Evolutionary conservation across 2,797 vertebrate species (phyloP).

Genomic region (Macrochelys suwanniensis): DNA sequence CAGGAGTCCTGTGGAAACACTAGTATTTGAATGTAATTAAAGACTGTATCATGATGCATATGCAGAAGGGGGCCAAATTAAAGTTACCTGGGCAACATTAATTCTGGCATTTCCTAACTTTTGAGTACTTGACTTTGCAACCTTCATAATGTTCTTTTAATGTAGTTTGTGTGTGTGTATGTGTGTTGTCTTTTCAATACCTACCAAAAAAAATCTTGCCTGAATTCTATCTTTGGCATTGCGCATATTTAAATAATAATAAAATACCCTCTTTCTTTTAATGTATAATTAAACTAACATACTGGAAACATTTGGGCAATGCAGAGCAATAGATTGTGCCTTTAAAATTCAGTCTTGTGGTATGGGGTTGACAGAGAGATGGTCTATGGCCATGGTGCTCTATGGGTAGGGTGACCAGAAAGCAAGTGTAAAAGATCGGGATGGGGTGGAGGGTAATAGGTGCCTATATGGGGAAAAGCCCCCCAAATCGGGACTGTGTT

Average conservation of each 20-base stretch:
- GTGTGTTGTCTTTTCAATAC: background rate
- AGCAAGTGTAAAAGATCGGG: too few relatives aligned
- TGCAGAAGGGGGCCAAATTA: background rate
- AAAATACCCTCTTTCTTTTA: background rate
- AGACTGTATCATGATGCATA: background rate
- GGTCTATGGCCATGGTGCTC: background rate
- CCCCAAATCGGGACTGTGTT: too few relatives aligned
- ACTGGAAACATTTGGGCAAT: background rate
- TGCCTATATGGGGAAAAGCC: too few relatives aligned
- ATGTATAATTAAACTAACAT: background rate
- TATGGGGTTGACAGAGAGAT: fast-evolving
- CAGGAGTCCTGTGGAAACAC: background rate
- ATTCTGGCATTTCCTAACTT: background rate
- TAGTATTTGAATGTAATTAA: background rate
- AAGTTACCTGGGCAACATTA: background rate
- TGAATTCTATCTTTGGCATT: slow-evolving; percentile 21
- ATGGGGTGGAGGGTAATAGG: too few relatives aligned
- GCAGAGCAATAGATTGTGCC: background rate
- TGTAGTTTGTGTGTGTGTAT: background rate
- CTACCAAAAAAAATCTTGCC: background rate
- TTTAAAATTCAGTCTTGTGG: background rate
- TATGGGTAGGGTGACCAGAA: too few relatives aligned
- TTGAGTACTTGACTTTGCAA: background rate
- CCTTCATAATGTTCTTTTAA: background rate
- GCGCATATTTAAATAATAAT: background rate